A percentile compares a stretch with the other conserved stretches of the same genome.
phyloP scores from a whole-genome alignment of 2,113 vertebrate genomes.

The Syrmaticus mikado region DNA sequence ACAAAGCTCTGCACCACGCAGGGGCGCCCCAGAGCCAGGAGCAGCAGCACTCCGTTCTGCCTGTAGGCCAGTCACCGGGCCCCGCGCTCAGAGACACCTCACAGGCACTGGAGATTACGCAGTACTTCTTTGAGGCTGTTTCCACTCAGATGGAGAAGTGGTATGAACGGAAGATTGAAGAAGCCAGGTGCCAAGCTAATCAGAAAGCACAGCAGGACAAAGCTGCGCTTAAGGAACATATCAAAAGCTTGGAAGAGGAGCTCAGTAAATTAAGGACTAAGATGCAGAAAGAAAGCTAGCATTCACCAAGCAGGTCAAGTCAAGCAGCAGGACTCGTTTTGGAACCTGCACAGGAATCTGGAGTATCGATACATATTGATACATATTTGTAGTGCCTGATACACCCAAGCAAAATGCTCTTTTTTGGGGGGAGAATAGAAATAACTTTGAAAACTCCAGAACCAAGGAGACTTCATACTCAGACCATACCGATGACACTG shows the following conservation, averaged over 20 bases:
- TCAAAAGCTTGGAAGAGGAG: conserved; percentile 90
- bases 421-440: conserved; percentile 1
- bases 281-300: conserved; percentile 82
- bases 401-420: background rate
- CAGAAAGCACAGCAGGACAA: conserved; percentile 88
- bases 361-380: background rate
- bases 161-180: conserved; percentile 95
- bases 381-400: conserved; percentile 31
- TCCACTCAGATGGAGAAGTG: conserved; percentile 97
- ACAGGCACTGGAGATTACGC: conserved; percentile 93
- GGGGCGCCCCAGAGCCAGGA: conserved; percentile 26
- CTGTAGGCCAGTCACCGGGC: conserved; percentile 2
- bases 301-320: background rate
- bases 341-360: background rate
- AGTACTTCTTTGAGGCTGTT: conserved; percentile 95
- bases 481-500: background rate
- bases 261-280: conserved; percentile 87
- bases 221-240: conserved; percentile 84
- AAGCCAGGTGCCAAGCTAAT: conserved; percentile 87
- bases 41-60: background rate
- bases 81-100: conserved; percentile 78
- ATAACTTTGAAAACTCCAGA: background rate
- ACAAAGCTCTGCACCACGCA: background rate
- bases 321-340: background rate
- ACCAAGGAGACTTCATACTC: background rate